Evolutionary conservation across 2,888 invertebrate genomes (phyloP), one percentile per base, ranked within the genome.

Genomic region (Glaucopsyche alexis): DNA sequence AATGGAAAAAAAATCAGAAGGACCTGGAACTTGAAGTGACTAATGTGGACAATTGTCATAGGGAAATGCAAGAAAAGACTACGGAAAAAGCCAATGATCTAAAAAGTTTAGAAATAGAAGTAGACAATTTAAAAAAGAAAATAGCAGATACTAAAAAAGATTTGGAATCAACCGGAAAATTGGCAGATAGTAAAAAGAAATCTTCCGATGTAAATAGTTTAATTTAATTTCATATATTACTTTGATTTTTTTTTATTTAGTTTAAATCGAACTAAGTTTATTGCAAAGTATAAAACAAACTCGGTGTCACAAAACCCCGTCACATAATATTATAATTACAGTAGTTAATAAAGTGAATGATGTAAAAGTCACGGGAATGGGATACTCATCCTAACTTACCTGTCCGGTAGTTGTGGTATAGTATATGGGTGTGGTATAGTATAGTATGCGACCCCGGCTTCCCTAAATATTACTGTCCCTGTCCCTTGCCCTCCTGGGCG

Each of bases 1-100:
- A 88, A 80, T 92, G 91, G 91, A 86, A 87, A 0, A 87, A 85
- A 77, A 87, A 84, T 72, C 87, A 85, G 72, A 88, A 86, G 77
- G 89, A 91, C 49, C 73, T 91, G 45, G 90, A 91, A 76, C 78
- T 80, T 9, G 82, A 91, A 82, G 47, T 87, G 65, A 76, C 74
- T n/a, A 83, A 78, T 52, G 72, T 90, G 11, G 78, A 80, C 8
- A 87, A 87, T 76, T 82, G 81, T 72, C 80, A 81, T 6, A 77
- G 82, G 73, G 88, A 90, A 55, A 85, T 88, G 2, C 80, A 42
- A 7, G 84, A 87, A 7, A 89, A 86, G 76, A 81, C 80, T 2
- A 79, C 81, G 42, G 83, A 87, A 73, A 93, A 90, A 76, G 80
- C 73, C 7, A 90, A 85, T 50, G 91, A 91, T 72, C 38, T 86